Evolutionary conservation across 2,113 vertebrate species (phyloP), one percentile per base, ranked within the genome.

Genomic region (Malurus elegans): DNA sequence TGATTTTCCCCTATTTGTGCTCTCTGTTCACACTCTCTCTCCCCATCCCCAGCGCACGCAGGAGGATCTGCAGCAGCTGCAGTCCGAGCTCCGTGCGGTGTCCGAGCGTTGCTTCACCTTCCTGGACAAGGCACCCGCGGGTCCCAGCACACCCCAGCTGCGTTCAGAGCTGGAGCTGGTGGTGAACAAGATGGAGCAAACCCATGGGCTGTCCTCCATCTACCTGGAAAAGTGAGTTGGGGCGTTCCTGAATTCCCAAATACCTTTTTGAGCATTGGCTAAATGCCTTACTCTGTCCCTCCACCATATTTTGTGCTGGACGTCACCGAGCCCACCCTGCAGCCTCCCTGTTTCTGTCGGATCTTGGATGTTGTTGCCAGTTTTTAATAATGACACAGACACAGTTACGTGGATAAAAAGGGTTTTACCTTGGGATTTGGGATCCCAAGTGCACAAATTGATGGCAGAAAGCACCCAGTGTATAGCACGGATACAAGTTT

Each of bases 191-290:
- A 98, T 98, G 79, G 98, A 99, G 65, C 98, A 97, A 62, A 98
- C 98, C 6, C 98, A 98, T 50, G 97, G 98, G 38, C 97, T 99
- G 18, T 99, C 99, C 5, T 98, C 98, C 12, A 94, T 98, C 96
- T 99, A 99, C 97, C 86, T 99, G 88, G 98, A 99, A 75, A 99
- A 99, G 99, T 99, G 60, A 98, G 99, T 97, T 1, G 25, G 48
- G 67, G 57, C 3, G 12, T 54, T 36, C 36, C 18, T 95, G 56
- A 34, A 2, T 3, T 67, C 78, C 53, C 45, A 36, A 14, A 38
- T 1, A 5, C 7, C 29, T 7, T 50, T 72, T 1, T 20, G 23
- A 10, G 28, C 4, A 4, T 44, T 15, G 38, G 10, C 66, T 51
- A 0, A 7, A 58, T 42, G 21, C 47, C 12, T 79, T 29, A 2